Evolutionary conservation across 2,797 vertebrate species (phyloP), one percentile per base, ranked within the genome.

Genomic region (Acanthopagrus latus): DNA sequence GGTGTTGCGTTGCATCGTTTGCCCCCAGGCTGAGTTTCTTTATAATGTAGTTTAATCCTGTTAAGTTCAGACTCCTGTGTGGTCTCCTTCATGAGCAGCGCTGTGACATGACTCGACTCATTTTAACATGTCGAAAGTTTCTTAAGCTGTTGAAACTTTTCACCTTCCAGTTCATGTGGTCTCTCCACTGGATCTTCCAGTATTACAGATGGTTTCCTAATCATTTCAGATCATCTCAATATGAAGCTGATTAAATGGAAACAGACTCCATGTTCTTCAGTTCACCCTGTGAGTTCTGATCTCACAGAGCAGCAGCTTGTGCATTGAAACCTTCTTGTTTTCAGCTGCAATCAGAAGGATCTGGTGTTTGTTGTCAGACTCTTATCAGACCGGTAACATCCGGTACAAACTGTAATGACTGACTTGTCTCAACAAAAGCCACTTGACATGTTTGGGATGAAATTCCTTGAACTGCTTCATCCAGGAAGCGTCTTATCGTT

Each of bases 341-440:
- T 43, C 9, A 46, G n/a, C 51, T 13, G 14, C 23, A 25, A 9
- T 25, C 59, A 62, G 5, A 27, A 48, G 6, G 9, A 70, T 54
- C 2, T 33, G 7, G 27, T 33, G 18, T 47, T 8, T n/a, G 1
- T 33, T 44, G 52, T 17, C 10, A 29, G 48, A 41, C 10, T 48
- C 4, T 10, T n/a, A 58, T 25, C 41, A 56, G 21, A 44, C 43
- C 17, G 6, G 17, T 33, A 52, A 27, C 3, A 48, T 48, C 21
- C 29, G 67, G 41, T 25, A 58, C 62, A 46, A 44, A 4, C n/a
- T 11, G 54, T 13, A n/a, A 21, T 41, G 18, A 58, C 23, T 33
- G 20, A 54, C 57, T 43, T 71, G 63, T 71, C 47, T 56, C 38
- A 71, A 65, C 69, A 66, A 48, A 76, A 59, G 16, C 18, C 50